Evolutionary conservation across 2,113 vertebrate genomes (phyloP).

Genomic region (Sinocyclocheilus anshuiensis): DNA sequence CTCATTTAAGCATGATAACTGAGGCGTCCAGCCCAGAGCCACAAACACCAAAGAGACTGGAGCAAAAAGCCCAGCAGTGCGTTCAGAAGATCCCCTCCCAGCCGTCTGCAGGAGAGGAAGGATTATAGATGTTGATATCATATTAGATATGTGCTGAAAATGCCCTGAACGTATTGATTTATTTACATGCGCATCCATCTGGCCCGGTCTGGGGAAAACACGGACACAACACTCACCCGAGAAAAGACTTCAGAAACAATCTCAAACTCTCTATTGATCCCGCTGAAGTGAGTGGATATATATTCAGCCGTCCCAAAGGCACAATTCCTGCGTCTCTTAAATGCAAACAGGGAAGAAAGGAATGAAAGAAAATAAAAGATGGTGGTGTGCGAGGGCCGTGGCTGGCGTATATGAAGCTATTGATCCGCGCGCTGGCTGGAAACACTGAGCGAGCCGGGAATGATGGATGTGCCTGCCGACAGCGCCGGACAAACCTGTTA

Average conservation of each 20-base stretch:
- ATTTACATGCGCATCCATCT: conserved; percentile 69
- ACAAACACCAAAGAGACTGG: not conserved
- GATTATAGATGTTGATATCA: conserved; percentile 77
- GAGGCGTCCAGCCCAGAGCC: not conserved
- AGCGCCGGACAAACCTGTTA: conserved; percentile 96
- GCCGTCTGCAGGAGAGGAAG: conserved; percentile 56
- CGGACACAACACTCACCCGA: conserved; percentile 67
- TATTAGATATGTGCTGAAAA: conserved; percentile 74
- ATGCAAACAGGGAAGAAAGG: conserved; percentile 88
- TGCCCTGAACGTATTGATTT: conserved; percentile 77
- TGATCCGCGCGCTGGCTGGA: conserved; percentile 87
- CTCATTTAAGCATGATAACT: not conserved
- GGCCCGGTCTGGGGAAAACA: conserved; percentile 49
- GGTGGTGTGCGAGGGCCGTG: conserved; percentile 84
- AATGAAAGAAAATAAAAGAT: conserved; percentile 85
- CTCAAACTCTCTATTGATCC: conserved; percentile 85
- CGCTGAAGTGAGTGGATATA: conserved; percentile 82
- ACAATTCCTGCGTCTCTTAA: conserved; percentile 79
- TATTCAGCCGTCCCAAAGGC: conserved; percentile 77
- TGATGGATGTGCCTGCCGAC: conserved; percentile 96
- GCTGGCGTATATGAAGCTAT: conserved; percentile 95
- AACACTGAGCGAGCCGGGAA: conserved; percentile 77
- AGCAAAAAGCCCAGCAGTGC: not conserved
- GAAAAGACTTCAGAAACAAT: conserved; percentile 77
- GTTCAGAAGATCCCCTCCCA: not conserved